Evolutionary conservation across 2,113 vertebrate species (phyloP), one percentile per base, ranked within the genome.

Genomic region (Bambusicola thoracicus): DNA sequence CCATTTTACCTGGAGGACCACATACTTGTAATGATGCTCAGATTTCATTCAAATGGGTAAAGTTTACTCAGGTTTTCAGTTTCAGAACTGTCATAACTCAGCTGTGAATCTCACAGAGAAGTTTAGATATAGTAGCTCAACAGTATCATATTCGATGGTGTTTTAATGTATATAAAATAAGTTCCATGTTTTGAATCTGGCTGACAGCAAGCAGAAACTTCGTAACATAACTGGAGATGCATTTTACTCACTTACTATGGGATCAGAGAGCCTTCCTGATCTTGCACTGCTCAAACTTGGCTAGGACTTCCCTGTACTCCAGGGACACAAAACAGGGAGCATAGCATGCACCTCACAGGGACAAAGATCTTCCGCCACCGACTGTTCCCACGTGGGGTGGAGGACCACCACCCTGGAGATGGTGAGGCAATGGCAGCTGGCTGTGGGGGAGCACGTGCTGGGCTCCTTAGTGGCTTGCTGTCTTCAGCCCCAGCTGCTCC

Each of bases 401-500:
- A 81, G 16, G 22, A 6, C 10, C 13, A 44, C 22, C 5, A 61
- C 18, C 2, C 2, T 17, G 34, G 13, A 55, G 51, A 62, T 24
- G 22, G 14, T 5, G 29, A 40, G 44, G 32, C 43, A 10, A 63
- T 21, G 32, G 22, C 14, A 32, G 22, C 21, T 48, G 17, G 17
- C 34, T 22, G 10, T 29, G 41, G 34, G 44, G 13, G 13, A 74
- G 32, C 16, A 34, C 2, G 4, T 58, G 14, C 19, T 22, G 48
- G 30, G 13, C 10, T 56, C 32, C 25, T 44, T 30, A 15, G 13
- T 1, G 2, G 27, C 49, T 62, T 27, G 20, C 12, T 2, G 0
- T n/a, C 11, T 38, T 53, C 38, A 65, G 36, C 4, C 21, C 32
- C 38, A 46, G 30, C 24, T 76, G 11, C 18, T 59, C 8, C n/a